Evolutionary conservation across 2,888 invertebrate genomes (phyloP).

Genomic region (Troilus luridus): DNA sequence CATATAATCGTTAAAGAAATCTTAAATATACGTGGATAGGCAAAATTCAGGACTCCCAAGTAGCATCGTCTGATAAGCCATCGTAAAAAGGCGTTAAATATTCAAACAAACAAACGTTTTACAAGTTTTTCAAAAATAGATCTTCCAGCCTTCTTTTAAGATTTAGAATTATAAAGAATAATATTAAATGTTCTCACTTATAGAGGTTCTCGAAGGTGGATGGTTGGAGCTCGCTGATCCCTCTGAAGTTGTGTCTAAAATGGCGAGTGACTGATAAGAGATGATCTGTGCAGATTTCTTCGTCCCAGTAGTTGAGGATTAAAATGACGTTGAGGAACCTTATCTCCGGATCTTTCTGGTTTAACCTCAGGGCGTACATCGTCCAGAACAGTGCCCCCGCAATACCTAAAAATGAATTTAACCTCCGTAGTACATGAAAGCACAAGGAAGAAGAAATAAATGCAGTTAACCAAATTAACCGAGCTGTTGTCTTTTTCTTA

Average conservation of each 20-base stretch:
- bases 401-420: neutral
- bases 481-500: too few species aligned
- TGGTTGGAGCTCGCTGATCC: neutral
- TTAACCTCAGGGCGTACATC: neutral
- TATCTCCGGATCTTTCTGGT: neutral
- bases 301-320: neutral
- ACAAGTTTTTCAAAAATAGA: too few species aligned
- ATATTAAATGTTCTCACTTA: neutral
- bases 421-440: too few species aligned
- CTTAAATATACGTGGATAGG: too few species aligned
- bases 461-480: too few species aligned
- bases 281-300: neutral
- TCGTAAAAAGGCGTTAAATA: too few species aligned
- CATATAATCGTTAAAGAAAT: too few species aligned
- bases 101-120: too few species aligned
- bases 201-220: neutral
- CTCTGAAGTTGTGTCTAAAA: neutral
- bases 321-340: neutral
- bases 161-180: neutral
- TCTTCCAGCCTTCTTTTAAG: too few species aligned
- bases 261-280: neutral
- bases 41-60: too few species aligned
- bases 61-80: too few species aligned
- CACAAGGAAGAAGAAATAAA: too few species aligned
- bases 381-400: neutral